A percentile compares a stretch with the other conserved stretches of the same genome.
Conservation (phyloP, 30 jellyfish, hydroid and myxozoan species). For the Aurelia sp. region DNA sequence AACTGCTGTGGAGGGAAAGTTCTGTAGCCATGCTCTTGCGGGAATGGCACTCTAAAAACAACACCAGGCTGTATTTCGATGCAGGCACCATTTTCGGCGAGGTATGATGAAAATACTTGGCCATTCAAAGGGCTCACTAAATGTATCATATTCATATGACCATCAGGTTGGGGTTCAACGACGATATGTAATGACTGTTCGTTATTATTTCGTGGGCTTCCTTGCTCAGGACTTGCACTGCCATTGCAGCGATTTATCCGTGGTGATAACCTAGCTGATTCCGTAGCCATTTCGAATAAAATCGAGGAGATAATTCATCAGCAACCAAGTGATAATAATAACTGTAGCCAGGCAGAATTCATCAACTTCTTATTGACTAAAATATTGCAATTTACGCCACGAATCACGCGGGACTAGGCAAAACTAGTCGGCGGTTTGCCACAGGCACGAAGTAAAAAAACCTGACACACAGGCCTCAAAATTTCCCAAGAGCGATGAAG, state of each 20-base stretch:
- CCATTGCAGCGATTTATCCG: conserved; percentile 70
- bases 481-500: conserved; percentile 7
- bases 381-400: no score
- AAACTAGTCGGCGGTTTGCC: conserved; percentile 29
- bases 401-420: no score
- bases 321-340: no score
- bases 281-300: conserved; percentile 43
- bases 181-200: conserved; percentile 86
- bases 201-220: conserved; percentile 78
- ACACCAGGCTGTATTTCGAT: conserved; percentile 97
- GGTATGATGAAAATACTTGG: conserved; percentile 76
- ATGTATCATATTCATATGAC: conserved; percentile 87
- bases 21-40: conserved; percentile 92
- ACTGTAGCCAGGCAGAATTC: no score
- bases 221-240: conserved; percentile 86
- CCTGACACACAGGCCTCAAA: conserved; percentile 1
- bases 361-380: no score
- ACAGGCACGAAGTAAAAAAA: conserved; percentile 37
- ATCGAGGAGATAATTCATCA: conserved; percentile 4
- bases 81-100: conserved; percentile 95
- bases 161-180: conserved; percentile 98
- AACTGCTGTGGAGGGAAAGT: conserved; percentile 68
- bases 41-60: conserved; percentile 96
- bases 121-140: conserved; percentile 94
- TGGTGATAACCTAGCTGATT: conserved; percentile 67